Evolutionary conservation across 2,888 invertebrate species (phyloP), one percentile per base, ranked within the genome.

Genomic region (Meta bourneti): DNA sequence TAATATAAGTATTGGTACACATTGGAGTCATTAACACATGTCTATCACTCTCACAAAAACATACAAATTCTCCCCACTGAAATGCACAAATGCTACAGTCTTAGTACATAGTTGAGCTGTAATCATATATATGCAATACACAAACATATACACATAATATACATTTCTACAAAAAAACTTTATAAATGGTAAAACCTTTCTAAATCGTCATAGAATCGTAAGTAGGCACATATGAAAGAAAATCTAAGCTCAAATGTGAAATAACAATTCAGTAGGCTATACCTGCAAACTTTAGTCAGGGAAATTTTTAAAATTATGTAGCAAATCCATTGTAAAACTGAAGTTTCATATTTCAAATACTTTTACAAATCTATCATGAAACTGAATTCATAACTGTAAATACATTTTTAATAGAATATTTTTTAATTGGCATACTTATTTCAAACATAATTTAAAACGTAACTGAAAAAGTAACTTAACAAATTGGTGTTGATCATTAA

Each of bases 221-320:
- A 79, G 79, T 79, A 79, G 79, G 54, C 48, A 79, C 61, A 61
- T 13, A 61, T 79, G 52, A n/a, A 78, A 79, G 52, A 78, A 79
- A 79, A 54, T 79, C 79, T 79, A 79, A 79, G 79, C 79, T 79
- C 79, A 79, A 61, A 79, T 61, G 34, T 54, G 54, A 79, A 78
- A 79, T 61, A 20, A 61, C 79, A 79, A 34, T n/a, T 79, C 61
- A 61, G 20, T 61, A n/a, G 79, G 79, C 61, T 54, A 79, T 51
- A 49, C 16, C 20, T 71, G 6, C 6, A 8, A 20, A 6, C 7
- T 19, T 20, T 71, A n/a, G 70, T 34, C 34, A 34, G 34, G 34
- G 34, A 34, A 34, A 34, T 34, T 34, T 34, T 34, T 2, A 34
- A 34, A 34, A 34, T 34, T 34, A 4, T 34, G 34, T 34, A 34